Base-by-base conservation (phyloP, 2,888 invertebrate species). In the Acanthosepion esculentum region DNA sequence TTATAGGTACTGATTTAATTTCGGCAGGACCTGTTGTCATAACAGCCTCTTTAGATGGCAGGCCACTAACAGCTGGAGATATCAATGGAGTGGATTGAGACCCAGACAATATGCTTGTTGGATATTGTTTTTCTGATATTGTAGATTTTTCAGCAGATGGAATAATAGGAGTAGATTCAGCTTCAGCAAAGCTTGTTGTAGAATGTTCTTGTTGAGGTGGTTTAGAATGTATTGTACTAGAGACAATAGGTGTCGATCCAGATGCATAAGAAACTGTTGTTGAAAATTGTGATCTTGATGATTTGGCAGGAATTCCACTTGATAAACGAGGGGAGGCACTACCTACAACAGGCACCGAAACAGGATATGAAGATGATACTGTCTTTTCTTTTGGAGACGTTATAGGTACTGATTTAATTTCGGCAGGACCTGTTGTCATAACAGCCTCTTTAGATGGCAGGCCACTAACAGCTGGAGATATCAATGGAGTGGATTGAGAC, bases 41-140 rank as follows among this genome's bases (percentile, higher is more conserved):
- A 50, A 50, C 50, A 12, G 15, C 50, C 8, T 50, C 10, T 50
- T 50, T 8, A 50, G 50, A 50, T 0, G 15, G 0, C 50, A 15
- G 5, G 7, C 50, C 50, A 50, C 64, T 4, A 26, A 23, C 3
- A 7, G 64, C 26, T 23, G 29, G 26, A 64, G 64, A 64, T 23
- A 4, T 26, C 3, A 29, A 26, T 8, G 23, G 64, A 23, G 64
- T 64, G 26, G 64, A 64, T 64, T 23, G 64, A 26, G 26, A 5
- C 26, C 26, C 64, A 64, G 26, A 7, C 20, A 26, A n/a, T 15
- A n/a, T 5, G n/a, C 15, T 12, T n/a, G n/a, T n/a, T 15, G 33
- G n/a, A n/a, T 6, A 5, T 12, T 10, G 1, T 12, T 5, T 12
- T n/a, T 3, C 5, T 15, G 78, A 5, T 3, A 12, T 4, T 0